phyloP scores from a whole-genome alignment of 2,113 vertebrate genomes.

The Paralichthys olivaceus region DNA sequence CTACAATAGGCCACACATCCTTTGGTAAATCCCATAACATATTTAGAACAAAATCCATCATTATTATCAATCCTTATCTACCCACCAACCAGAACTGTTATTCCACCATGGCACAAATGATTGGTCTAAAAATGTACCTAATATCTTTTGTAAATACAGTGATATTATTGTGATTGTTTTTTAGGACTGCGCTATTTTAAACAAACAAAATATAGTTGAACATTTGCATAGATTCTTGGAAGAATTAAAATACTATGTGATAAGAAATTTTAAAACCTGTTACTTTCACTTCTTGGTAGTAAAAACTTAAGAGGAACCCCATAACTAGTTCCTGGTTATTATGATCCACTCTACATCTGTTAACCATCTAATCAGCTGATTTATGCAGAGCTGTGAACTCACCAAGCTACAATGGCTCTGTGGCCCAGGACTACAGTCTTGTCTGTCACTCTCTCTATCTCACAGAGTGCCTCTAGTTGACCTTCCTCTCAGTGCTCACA shows the following conservation, averaged over 20 bases:
- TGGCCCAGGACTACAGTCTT: constrained; percentile 33
- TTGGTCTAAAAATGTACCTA: too few species aligned
- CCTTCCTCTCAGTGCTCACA: constrained; percentile 73
- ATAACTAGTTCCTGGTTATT: not conserved
- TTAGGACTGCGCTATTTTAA: not conserved
- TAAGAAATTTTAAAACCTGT: not conserved
- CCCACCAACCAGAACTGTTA: not conserved
- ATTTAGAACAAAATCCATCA: too few species aligned
- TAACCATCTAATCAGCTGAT: constrained; percentile 29
- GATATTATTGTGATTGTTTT: not conserved
- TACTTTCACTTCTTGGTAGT: not conserved
- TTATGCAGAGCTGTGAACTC: not conserved
- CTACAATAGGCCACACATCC: too few species aligned
- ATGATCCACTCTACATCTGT: not conserved
- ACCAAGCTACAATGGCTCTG: constrained; percentile 6
- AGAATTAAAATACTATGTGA: not conserved
- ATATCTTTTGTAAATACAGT: not conserved
- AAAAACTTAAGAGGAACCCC: constrained; percentile 2
- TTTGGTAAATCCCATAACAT: too few species aligned
- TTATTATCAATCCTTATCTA: too few species aligned
- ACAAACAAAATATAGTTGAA: not conserved
- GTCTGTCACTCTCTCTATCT: constrained; percentile 67
- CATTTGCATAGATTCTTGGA: not conserved
- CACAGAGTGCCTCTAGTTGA: constrained; percentile 71
- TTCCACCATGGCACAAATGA: too few species aligned